phyloP scores from a whole-genome alignment of 37 sponge, comb jelly and placozoan genomes.

The Chondrilla cf. caribensis region DNA sequence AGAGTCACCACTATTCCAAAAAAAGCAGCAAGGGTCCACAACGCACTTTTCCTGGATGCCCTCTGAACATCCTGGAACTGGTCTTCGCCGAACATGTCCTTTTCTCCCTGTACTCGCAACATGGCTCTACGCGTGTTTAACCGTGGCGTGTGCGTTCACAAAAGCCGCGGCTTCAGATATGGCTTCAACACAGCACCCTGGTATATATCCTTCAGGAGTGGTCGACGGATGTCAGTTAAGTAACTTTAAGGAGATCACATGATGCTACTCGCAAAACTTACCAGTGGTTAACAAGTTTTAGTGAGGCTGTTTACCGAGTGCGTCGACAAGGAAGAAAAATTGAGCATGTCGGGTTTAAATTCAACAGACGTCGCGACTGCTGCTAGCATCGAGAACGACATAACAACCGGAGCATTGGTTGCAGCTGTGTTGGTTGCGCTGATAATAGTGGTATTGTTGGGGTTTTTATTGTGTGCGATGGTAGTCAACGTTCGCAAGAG shows the following conservation, averaged over 20 bases:
- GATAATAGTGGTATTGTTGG: background rate
- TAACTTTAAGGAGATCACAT: too few species aligned
- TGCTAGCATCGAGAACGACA: background rate
- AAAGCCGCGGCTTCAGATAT: background rate
- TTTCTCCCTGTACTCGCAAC: background rate
- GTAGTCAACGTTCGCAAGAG: background rate
- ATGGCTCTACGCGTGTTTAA: background rate
- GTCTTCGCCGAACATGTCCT: background rate
- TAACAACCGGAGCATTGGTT: background rate
- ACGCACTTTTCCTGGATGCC: background rate
- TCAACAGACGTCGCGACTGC: too few species aligned
- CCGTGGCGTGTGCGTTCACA: background rate
- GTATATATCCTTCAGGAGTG: too few species aligned
- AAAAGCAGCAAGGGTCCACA: background rate
- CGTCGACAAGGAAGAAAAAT: too few species aligned
- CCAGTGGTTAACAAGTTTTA: too few species aligned
- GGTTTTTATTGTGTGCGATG: background rate
- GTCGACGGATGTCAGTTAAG: too few species aligned
- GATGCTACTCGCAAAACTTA: too few species aligned
- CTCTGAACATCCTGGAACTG: background rate
- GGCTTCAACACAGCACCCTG: too few species aligned
- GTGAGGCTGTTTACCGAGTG: too few species aligned
- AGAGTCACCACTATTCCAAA: constrained; percentile 9
- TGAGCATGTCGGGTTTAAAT: too few species aligned
- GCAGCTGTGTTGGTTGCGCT: background rate